A percentile compares a stretch with the other conserved stretches of the same genome.
phyloP scores from a whole-genome alignment of 2,113 vertebrate species.

The Bos indicus region DNA sequence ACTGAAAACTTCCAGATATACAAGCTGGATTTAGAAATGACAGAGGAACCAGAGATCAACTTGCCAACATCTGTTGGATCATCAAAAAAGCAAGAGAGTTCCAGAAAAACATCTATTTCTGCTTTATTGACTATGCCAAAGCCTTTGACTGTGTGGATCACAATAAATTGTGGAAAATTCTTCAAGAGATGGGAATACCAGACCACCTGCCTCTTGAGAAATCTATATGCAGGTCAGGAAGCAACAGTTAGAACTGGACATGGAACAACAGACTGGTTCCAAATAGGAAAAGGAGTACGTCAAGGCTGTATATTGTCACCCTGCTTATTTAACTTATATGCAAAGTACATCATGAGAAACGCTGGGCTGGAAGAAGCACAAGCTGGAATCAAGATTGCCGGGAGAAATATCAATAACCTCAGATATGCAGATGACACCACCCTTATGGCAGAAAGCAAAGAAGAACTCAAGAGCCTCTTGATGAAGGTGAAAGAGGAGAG shows the following conservation, averaged over 20 bases:
- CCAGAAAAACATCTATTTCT: background rate
- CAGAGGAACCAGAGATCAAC: background rate
- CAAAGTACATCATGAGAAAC: background rate
- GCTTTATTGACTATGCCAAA: background rate
- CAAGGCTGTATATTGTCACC: background rate
- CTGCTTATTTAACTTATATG: background rate
- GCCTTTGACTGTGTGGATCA: background rate
- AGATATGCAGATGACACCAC: background rate
- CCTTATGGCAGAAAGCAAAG: background rate
- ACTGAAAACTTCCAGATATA: background rate
- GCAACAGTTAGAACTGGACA: background rate
- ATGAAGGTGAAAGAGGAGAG: background rate
- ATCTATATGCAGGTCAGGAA: background rate
- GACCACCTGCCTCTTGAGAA: background rate
- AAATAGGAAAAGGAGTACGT: background rate
- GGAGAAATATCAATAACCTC: background rate
- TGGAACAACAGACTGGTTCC: background rate
- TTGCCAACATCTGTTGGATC: background rate
- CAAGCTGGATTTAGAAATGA: background rate
- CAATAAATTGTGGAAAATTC: background rate
- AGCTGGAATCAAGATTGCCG: background rate
- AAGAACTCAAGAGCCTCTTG: background rate
- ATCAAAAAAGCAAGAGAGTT: background rate
- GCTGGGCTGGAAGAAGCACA: background rate
- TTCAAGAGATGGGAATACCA: background rate